phyloP scores from a whole-genome alignment of 2,888 invertebrate genomes.

The Hybos culiciformis region DNA sequence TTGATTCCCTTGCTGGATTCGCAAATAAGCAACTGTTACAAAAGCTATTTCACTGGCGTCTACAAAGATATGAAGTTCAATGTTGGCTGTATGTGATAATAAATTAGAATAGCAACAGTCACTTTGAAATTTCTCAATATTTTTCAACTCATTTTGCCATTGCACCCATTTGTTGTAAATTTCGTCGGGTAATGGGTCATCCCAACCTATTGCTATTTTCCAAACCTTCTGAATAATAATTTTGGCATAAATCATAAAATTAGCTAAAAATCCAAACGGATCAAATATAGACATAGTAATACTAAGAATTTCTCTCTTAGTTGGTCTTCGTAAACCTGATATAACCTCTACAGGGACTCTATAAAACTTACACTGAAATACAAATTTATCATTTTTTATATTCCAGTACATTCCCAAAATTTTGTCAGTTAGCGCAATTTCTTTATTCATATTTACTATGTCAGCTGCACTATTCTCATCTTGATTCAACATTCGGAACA shows the following conservation, averaged over 20 bases:
- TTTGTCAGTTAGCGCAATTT: conserved; percentile 9
- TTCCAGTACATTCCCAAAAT: conserved; percentile 17
- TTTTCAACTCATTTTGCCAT: conserved; percentile 8
- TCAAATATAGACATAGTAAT: too few relatives aligned
- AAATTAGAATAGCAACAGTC: conserved; percentile 6
- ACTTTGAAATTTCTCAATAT: not conserved
- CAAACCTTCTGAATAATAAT: too few relatives aligned
- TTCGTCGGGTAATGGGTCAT: conserved; percentile 8
- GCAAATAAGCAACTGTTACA: conserved; percentile 10
- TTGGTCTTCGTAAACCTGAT: too few relatives aligned
- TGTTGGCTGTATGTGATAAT: not conserved
- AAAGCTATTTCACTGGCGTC: conserved; percentile 11
- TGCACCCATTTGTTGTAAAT: conserved; percentile 1
- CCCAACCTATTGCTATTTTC: conserved; percentile 6
- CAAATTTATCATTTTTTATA: too few relatives aligned
- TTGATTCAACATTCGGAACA: too few relatives aligned
- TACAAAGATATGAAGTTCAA: conserved; percentile 11
- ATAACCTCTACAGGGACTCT: too few relatives aligned
- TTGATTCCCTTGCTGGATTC: not conserved
- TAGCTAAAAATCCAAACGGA: too few relatives aligned
- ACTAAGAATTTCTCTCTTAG: too few relatives aligned
- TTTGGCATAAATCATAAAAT: too few relatives aligned
- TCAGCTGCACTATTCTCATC: not conserved
- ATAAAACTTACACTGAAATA: too few relatives aligned
- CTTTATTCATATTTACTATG: conserved; percentile 3